Percentiles rank a stretch among this genome's conserved stretches.
Conservation (phyloP, 2,113 vertebrate species). For the Alligator mississippiensis region DNA sequence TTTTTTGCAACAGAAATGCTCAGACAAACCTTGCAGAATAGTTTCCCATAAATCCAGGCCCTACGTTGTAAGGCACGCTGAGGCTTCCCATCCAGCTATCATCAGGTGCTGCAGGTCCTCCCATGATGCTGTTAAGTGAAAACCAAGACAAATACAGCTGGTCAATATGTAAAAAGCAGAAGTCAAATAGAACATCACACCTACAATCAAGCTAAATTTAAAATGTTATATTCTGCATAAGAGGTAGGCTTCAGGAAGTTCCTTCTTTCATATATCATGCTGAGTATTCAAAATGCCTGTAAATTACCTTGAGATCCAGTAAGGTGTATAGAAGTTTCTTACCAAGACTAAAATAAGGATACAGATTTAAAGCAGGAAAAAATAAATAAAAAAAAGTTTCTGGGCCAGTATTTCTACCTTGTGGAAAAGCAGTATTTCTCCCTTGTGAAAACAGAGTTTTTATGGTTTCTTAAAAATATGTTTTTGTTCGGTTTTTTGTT, state of each 20-base stretch:
- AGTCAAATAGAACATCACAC: background rate
- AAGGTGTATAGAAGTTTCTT: background rate
- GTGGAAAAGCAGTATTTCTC: too few species aligned
- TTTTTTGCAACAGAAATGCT: background rate
- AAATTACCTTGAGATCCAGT: background rate
- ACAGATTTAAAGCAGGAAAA: background rate
- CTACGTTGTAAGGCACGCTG: conserved; percentile 87
- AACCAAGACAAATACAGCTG: conserved; percentile 8
- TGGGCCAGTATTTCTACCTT: too few species aligned
- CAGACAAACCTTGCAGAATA: conserved; percentile 80
- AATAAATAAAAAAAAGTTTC: background rate
- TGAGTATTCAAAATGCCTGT: too few species aligned
- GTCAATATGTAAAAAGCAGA: background rate
- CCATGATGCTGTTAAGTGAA: conserved; percentile 84
- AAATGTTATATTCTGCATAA: too few species aligned
- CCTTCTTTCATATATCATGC: background rate
- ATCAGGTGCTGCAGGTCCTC: conserved; percentile 83
- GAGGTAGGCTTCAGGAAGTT: background rate
- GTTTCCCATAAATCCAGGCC: conserved; percentile 86
- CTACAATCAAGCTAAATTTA: background rate
- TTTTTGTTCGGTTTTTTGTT: background rate
- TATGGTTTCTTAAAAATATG: background rate
- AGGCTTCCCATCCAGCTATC: conserved; percentile 91
- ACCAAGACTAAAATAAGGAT: background rate
- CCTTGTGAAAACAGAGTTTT: too few species aligned